Base-by-base conservation (phyloP, 1,140 invertebrate species). In the Megalonaias nervosa region DNA sequence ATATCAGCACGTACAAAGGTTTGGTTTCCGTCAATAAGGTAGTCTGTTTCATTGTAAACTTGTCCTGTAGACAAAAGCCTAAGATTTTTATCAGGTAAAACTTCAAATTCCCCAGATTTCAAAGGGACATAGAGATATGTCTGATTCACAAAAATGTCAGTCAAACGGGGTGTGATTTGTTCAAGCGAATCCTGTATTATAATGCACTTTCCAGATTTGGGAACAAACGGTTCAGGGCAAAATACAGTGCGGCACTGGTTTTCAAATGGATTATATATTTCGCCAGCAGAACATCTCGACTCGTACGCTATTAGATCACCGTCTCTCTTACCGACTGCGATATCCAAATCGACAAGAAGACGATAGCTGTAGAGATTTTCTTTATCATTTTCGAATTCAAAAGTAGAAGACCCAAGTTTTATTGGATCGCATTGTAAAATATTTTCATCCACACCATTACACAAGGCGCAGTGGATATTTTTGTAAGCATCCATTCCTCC, bases 301-400 rank as follows among this genome's bases (percentile, higher is more conserved):
- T 55, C 60, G n/a, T 67, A 23, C 31, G 31, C 62, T 4, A 68
- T 9, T 21, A 66, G n/a, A 56, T 64, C 57, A 15, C 62, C 71
- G 12, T 71, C 60, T 23, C 70, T 38, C n/a, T 65, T n/a, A 6
- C 23, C 62, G 6, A 26, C 72, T 31, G 71, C 55, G 17, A 60
- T 67, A 70, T 82, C 82, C 21, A 83, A 71, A 68, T 86, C 82
- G 16, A 86, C 60, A 1, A 84, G 75, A 58, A 86, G 76, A 19
- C 82, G 79, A 69, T 80, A 86, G 17, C 79, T 71, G 23, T 79
- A 82, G 11, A 71, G 21, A 0, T 55, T 48, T 48, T 9, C 11
- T 48, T 48, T 48, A 48, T 48, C 11, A 9, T 48, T 38, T 38
- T 38, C 6, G 5, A 38, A 9, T 9, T 38, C 38, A 38, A 9